Base-by-base conservation (phyloP, 2,113 vertebrate genomes). In the Setophaga coronata region DNA sequence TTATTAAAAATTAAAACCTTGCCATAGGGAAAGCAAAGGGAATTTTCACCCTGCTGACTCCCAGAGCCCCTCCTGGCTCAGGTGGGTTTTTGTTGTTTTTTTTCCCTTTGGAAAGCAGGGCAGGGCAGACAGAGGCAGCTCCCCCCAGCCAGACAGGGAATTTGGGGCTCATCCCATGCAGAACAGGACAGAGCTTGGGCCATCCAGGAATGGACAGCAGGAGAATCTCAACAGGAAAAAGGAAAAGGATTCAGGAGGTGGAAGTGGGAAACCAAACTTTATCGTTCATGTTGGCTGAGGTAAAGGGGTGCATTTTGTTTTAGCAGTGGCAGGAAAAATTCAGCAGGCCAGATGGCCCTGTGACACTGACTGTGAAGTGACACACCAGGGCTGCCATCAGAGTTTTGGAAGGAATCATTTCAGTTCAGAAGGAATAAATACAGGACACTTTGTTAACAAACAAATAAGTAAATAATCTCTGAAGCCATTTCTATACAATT, bases 1-100 rank as follows among this genome's bases (percentile, higher is more conserved):
- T 93, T 95, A 91, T 95, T 92, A 42, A 74, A 90, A 38, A 38
- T 38, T 38, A 38, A 38, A 38, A 38, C 36, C 84, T 20, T 58
- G 66, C 73, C 5, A 3, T 28, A 12, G 61, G 72, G 90, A 87
- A 85, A 91, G 48, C 33, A 15, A 82, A 60, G 70, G 64, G 42
- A 56, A 51, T 81, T 95, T 57, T 92, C 38, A 36, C 76, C 45
- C 5, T 2, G 13, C 81, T 92, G 82, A 38, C 40, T 91, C 80
- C 38, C 3, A 78, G 51, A 1, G 11, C 38, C 60, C 25, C 66
- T 72, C 25, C 1, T 42, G 47, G 43, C 76, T 77, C 19, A 51
- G 62, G 36, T 58, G 43, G 8, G 4, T 1, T 20, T 23, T 26
- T 38, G 36, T 38, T 38, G 36, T 38, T 54, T 45, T 15, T 33